Evolutionary conservation across 2,797 vertebrate species (phyloP).

Genomic region (Lagocephalus sceleratus): DNA sequence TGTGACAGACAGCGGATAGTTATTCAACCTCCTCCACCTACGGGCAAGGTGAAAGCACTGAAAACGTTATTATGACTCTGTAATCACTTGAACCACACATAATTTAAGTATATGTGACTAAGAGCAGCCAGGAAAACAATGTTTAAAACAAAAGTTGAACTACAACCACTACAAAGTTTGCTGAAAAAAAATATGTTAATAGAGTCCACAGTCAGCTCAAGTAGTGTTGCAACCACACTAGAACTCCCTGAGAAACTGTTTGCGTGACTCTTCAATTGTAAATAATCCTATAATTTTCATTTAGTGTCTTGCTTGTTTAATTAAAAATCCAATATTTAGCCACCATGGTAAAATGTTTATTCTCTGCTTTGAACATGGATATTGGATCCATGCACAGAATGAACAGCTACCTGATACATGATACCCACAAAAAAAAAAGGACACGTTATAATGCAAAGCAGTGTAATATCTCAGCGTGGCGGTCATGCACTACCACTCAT

Average conservation of each 20-base stretch:
- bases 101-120: conserved; percentile 7
- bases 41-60: conserved; percentile 42
- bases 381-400: conserved; percentile 2
- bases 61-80: conserved; percentile 37
- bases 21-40: conserved; percentile 56
- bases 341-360: too few relatives aligned
- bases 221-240: too few relatives aligned
- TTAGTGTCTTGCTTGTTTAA: too few relatives aligned
- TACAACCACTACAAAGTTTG: too few relatives aligned
- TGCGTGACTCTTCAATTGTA: too few relatives aligned
- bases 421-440: conserved; percentile 20
- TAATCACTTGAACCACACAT: conserved; percentile 37
- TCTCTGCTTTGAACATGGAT: too few relatives aligned
- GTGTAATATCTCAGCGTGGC: conserved; percentile 19
- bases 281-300: too few relatives aligned
- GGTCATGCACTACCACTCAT: conserved; percentile 31
- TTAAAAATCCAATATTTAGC: too few relatives aligned
- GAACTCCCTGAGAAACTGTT: too few relatives aligned
- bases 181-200: too few relatives aligned
- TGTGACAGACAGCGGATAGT: conserved; percentile 45
- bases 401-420: conserved; percentile 32
- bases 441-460: too few relatives aligned
- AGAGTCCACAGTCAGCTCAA: too few relatives aligned
- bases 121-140: background rate
- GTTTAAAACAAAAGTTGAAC: background rate